Percentiles rank a stretch among this genome's conserved stretches.
Evolutionary conservation across 2,113 vertebrate species (phyloP).

Genomic region (Tychaedon coryphoeus): DNA sequence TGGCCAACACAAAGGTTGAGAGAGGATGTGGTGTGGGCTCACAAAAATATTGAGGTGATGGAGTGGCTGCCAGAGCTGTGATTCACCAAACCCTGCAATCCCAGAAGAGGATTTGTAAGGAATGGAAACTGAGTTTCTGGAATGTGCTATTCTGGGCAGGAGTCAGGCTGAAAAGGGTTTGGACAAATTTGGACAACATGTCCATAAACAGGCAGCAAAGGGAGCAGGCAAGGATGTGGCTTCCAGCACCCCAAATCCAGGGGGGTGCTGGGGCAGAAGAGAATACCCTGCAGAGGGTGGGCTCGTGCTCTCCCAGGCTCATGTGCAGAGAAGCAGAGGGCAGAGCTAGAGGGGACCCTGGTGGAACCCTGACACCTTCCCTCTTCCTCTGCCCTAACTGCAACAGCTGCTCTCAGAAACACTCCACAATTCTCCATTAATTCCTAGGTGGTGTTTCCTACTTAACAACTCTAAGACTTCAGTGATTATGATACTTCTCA

Average conservation of each 20-base stretch:
- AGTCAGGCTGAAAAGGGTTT: neutral
- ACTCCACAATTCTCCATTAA: neutral
- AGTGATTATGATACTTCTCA: neutral
- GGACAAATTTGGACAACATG: neutral
- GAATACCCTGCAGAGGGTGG: neutral
- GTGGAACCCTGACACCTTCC: neutral
- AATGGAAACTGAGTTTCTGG: neutral
- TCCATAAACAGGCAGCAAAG: neutral
- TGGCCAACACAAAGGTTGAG: neutral
- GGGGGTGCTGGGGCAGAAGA: neutral
- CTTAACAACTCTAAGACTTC: neutral
- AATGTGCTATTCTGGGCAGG: neutral
- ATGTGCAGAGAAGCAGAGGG: neutral
- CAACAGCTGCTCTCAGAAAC: neutral
- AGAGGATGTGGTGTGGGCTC: neutral
- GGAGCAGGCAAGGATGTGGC: neutral
- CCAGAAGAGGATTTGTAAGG: neutral
- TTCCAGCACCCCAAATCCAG: neutral
- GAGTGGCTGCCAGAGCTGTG: neutral
- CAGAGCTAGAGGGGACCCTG: neutral
- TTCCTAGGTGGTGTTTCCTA: neutral
- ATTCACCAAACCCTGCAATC: neutral
- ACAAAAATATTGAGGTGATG: neutral
- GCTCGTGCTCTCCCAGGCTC: neutral
- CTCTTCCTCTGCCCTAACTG: neutral